Base-by-base conservation (phyloP, 2,797 vertebrate genomes). In the Telmatherina bonti region DNA sequence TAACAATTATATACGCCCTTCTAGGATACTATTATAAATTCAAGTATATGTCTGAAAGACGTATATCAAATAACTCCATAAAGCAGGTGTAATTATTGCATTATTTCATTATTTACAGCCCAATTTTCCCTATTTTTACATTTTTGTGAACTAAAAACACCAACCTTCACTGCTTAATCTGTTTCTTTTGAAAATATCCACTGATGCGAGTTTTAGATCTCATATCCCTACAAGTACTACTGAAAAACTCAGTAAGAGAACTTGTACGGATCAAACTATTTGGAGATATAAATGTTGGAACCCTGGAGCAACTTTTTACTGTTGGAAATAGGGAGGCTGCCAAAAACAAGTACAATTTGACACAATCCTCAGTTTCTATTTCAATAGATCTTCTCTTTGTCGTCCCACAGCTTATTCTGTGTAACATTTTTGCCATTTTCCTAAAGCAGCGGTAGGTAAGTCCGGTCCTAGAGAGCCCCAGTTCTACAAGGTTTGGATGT, bases 1-100 rank as follows among this genome's bases (percentile, higher is more conserved):
- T 6, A 41, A 81, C 55, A 78, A 69, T 79, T 26, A 80, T 43
- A 57, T 41, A 51, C 47, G 16, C 24, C 26, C 52, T 67, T 53
- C 35, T 79, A 60, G 10, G 74, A 53, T 57, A 22, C 51, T 31
- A 27, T 62, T 76, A 75, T 20, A 54, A 56, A 11, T 66, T 58
- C 1, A 59, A 55, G n/a, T 64, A 41, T 47, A 65, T 79, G 70
- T 36, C 56, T 26, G 30, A 65, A 68, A 74, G n/a, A 62, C 10
- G 11, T 35, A 55, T 67, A 63, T 67, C 26, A 65, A 62, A 53
- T 43, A 38, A 13, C 27, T 16, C 30, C n/a, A 38, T 68, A 30
- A 47, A 53, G 29, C 7, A 55, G 5, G 15, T 38, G 61, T 30
- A 57, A 38, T 51, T 59, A 57, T 3, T 70, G 45, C 45, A 22